Evolutionary conservation across 2,797 vertebrate genomes (phyloP), one percentile per base, ranked within the genome.

Genomic region (Melanotaenia boesemani): DNA sequence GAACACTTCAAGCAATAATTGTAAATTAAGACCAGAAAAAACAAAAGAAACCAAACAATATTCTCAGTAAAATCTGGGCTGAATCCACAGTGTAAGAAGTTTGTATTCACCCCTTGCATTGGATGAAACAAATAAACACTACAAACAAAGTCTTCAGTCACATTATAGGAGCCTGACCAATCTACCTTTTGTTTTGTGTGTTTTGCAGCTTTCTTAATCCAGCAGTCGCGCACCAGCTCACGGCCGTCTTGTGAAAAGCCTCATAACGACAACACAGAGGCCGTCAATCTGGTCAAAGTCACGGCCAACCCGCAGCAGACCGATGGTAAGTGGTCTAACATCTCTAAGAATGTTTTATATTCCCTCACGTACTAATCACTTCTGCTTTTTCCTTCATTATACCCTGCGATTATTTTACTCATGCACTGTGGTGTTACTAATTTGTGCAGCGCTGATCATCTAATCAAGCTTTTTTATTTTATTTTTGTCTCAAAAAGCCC

Each of bases 271-370:
- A 89, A 91, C 79, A 60, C 86, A 37, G 86, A 88, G 0, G 3
- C 68, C 0, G 76, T 91, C 2, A 59, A 85, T 18, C 87, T 94
- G 9, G n/a, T 90, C 50, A 93, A 93, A 58, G 61, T 93, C 81
- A 85, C 82, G 0, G 16, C 67, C 55, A 77, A 32, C 65, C 30
- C 72, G 0, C 10, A 0, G 9, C 76, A 78, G 8, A 5, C 63
- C 1, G 67, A 87, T 0, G 89, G 93, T 95, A 36, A 91, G 89
- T 80, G 30, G 1, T 11, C 5, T 0, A 56, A 1, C 28, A 11
- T n/a, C 34, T 57, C 54, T 1, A 1, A 5, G 10, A 13, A 24
- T 10, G 1, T 4, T 6, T 9, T 36, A 12, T 10, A 4, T 13
- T 22, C 22, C 11, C 26, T 55, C 10, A 2, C 0, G 10, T 44